These are phyloP conservation scores for Rhinichthys osculus DNA, from an alignment of 2,797 vertebrate genomes.

Conservation along the genomic window DNA sequence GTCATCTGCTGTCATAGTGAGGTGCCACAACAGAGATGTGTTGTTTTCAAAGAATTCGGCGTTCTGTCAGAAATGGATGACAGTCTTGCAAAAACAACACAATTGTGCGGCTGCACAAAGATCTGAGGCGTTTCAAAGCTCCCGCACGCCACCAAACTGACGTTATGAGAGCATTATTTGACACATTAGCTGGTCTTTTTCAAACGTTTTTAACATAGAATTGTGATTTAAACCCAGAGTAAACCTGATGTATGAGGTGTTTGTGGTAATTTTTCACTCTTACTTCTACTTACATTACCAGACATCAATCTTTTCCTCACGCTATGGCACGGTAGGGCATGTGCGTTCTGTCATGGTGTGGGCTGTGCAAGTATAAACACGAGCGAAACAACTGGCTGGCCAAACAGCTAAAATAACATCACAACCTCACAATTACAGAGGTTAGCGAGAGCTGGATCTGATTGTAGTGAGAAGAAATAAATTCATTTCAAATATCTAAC, in stretches of 20 bases:
- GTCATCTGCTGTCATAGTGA: conserved; percentile 67
- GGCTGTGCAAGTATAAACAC: conserved; percentile 35
- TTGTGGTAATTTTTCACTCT: conserved; percentile 7
- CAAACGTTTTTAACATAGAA: conserved; percentile 28
- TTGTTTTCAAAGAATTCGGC: conserved; percentile 67
- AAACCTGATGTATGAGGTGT: conserved; percentile 16
- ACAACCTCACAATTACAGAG: conserved; percentile 37
- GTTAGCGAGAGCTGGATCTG: conserved; percentile 17
- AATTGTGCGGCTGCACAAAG: conserved; percentile 33
- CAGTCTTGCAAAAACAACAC: conserved; percentile 33
- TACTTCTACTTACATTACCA: conserved; percentile 20
- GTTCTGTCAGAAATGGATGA: conserved; percentile 70
- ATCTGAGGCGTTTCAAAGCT: conserved; percentile 14
- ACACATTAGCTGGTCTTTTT: conserved; percentile 11
- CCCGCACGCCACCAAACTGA: neutral
- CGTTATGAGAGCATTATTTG: neutral
- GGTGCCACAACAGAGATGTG: conserved; percentile 59
- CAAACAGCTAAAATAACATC: conserved; percentile 43
- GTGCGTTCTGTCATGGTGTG: conserved; percentile 4
- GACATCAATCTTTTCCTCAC: conserved; percentile 19
- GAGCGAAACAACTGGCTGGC: neutral
- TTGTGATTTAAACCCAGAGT: neutral
- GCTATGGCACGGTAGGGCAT: conserved; percentile 11
- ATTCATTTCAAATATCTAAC: conserved; percentile 37
- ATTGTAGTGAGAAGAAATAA: conserved; percentile 40